Evolutionary conservation across 2,113 vertebrate genomes (phyloP).

Genomic region (Litocranius walleri): DNA sequence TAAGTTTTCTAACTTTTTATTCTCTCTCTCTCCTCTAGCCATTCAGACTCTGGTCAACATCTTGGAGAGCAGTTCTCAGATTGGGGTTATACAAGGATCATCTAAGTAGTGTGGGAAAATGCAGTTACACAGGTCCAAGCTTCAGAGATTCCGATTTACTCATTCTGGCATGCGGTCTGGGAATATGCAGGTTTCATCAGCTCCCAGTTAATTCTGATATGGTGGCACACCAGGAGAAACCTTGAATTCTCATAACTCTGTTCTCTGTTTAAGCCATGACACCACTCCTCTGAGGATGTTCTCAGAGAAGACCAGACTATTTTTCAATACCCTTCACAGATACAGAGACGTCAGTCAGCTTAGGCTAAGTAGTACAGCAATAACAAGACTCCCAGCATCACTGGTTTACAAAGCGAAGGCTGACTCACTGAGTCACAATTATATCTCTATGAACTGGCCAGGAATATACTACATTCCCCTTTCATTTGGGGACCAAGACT

Average conservation of each 20-base stretch:
- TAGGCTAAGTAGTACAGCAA: neutral
- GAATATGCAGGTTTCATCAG: neutral
- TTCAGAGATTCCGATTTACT: neutral
- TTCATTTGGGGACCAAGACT: neutral
- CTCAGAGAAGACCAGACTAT: neutral
- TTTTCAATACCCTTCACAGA: neutral
- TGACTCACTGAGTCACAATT: neutral
- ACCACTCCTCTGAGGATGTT: neutral
- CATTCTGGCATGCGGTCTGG: neutral
- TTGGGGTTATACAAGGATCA: neutral
- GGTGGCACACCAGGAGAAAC: neutral
- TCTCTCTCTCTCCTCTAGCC: neutral
- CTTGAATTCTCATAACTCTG: neutral
- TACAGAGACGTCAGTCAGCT: neutral
- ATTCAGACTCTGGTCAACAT: neutral
- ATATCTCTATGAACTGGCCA: neutral
- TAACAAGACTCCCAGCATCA: neutral
- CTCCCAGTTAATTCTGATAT: neutral
- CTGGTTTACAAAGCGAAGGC: neutral
- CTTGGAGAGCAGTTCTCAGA: neutral
- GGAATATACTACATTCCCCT: neutral
- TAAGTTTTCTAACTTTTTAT: neutral
- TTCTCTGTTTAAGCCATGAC: neutral
- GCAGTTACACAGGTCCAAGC: too few species aligned
- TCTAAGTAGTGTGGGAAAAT: neutral